Evolutionary conservation across 2,888 invertebrate genomes (phyloP), one percentile per base, ranked within the genome.

Genomic region (Tetramorium bicarinatum): DNA sequence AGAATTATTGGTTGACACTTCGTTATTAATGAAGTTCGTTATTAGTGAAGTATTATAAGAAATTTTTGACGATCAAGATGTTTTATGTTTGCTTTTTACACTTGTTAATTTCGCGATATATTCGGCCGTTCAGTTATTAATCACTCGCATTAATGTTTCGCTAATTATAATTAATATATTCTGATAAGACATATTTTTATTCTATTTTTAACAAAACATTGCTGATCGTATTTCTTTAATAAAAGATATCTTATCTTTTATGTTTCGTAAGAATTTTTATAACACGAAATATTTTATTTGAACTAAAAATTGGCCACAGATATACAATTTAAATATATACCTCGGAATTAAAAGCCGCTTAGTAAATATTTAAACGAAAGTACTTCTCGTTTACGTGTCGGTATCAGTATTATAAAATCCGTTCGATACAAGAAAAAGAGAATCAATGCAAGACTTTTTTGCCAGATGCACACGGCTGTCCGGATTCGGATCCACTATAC

Each of bases 21-120:
- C 34, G 38, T 59, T 34, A 34, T 34, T 34, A 34, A 34, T 34
- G 29, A 56, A 67, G 38, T 52, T 75, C 21, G 56, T 80, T 85
- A 85, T 83, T 72, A 67, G 79, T 13, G 34, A 64, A 54, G 29
- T 18, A 18, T 62, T 15, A 18, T 49, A n/a, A 75, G n/a, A 3
- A 49, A 21, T 72, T 59, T 2, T 59, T 15, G 15, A 44, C 6
- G 7, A 18, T 54, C 38, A 13, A 41, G 13, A 56, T 25, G 18
- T 4, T 3, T 72, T 49, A 83, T 72, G 61, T 88, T 89, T 75
- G 82, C 86, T 86, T 81, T 82, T 89, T 85, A 81, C 80, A 86
- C 84, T 84, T 81, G 82, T 83, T 86, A 84, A 89, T 84, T 81
- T 69, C 76, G 13, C 29, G 29, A 4, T 59, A 76, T 77, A 83